Evolutionary conservation across 2,797 vertebrate species (phyloP).

Genomic region (Novumbra hubbsi): DNA sequence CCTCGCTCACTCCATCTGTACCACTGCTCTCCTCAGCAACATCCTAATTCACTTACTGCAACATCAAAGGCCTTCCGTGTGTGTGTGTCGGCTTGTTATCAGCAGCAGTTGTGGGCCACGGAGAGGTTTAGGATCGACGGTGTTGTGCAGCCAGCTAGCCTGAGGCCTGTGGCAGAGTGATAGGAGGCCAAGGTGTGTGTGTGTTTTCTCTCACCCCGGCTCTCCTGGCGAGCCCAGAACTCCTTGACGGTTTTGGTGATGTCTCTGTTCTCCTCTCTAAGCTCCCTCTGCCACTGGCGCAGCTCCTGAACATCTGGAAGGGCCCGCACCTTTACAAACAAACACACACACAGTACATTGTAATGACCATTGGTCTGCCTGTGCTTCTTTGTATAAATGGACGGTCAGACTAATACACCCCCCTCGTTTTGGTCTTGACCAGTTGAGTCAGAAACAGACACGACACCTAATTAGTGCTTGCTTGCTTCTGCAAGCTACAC

Average conservation of each 20-base stretch:
- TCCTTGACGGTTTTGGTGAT: constrained; percentile 71
- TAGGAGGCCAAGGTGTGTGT: constrained; percentile 19
- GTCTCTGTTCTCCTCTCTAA: constrained; percentile 73
- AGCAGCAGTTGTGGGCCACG: constrained; percentile 25
- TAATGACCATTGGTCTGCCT: neutral
- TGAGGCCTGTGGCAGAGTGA: constrained; percentile 32
- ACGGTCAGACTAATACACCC: neutral
- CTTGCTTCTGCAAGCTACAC: no score
- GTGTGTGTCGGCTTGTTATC: constrained; percentile 18
- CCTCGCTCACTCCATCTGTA: constrained; percentile 30
- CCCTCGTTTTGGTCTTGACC: neutral
- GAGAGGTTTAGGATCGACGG: constrained; percentile 40
- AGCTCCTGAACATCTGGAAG: constrained; percentile 84
- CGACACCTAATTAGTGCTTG: neutral
- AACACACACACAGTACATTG: constrained; percentile 8
- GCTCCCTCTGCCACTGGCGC: constrained; percentile 86
- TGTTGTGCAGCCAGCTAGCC: constrained; percentile 32
- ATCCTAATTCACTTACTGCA: constrained; percentile 8
- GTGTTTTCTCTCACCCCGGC: constrained; percentile 71
- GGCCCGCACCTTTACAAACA: constrained; percentile 75
- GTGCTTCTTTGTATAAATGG: neutral
- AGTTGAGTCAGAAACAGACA: neutral
- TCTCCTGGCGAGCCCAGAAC: constrained; percentile 84
- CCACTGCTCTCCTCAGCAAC: constrained; percentile 14
- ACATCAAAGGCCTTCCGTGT: constrained; percentile 44